These are phyloP conservation scores for Hipparchia sbordonii DNA, from an alignment of 2,888 invertebrate species.

Conservation along the genomic window DNA sequence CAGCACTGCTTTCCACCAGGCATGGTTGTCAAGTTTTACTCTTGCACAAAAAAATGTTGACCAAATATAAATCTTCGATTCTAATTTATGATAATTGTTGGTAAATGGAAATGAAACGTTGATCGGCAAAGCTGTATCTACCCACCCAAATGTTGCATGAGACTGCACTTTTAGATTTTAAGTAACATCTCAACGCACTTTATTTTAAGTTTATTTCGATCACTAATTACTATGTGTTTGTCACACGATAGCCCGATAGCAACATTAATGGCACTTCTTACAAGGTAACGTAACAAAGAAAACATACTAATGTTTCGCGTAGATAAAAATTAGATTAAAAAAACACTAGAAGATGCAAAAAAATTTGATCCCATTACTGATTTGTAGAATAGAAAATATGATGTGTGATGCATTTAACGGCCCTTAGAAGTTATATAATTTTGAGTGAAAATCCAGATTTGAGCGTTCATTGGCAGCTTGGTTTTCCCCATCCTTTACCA, in stretches of 20 bases:
- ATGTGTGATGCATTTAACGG: conserved; percentile 28
- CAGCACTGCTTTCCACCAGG: background rate
- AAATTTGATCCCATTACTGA: background rate
- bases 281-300: conserved; percentile 89
- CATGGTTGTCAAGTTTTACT: background rate
- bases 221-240: conserved; percentile 84
- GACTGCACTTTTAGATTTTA: conserved; percentile 38
- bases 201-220: conserved; percentile 51
- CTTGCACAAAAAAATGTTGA: background rate
- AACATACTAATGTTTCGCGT: conserved; percentile 55
- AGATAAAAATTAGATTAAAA: conserved; percentile 42
- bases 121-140: conserved; percentile 6
- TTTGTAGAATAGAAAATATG: conserved; percentile 33
- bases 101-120: background rate
- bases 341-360: conserved; percentile 24
- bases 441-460: conserved; percentile 23
- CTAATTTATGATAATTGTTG: background rate
- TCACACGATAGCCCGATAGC: conserved; percentile 95
- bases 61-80: conserved; percentile 7
- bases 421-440: conserved; percentile 28
- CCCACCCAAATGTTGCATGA: conserved; percentile 34
- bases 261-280: conserved; percentile 96
- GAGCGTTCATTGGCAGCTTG: conserved; percentile 25
- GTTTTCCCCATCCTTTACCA: conserved; percentile 24
- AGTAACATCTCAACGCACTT: conserved; percentile 39